These are phyloP conservation scores for Eledona agricola DNA, from an alignment of 2,888 invertebrate genomes.

Conservation along the genomic window DNA sequence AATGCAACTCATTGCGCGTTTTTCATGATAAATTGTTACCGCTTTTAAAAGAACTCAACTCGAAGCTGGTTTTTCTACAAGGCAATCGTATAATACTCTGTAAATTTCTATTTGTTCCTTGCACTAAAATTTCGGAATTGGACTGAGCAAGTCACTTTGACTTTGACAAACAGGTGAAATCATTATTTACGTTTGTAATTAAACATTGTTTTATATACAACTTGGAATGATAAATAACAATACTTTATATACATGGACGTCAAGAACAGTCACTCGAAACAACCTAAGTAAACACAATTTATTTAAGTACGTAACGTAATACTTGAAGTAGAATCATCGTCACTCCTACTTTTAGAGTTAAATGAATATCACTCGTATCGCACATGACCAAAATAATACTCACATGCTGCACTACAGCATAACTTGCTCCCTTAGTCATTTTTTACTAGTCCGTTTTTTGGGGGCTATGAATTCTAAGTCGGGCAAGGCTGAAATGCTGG, in stretches of 20 bases:
- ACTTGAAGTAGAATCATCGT: no score
- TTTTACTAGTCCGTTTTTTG: constrained; percentile 56
- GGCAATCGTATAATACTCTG: no score
- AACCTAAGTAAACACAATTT: constrained; percentile 22
- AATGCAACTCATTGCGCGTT: no score
- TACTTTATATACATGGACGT: constrained; percentile 39
- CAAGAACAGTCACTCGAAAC: constrained; percentile 19
- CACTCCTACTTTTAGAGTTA: constrained; percentile 20
- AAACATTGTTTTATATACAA: constrained; percentile 37
- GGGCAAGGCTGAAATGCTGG: constrained; percentile 65
- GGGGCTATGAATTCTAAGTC: constrained; percentile 67
- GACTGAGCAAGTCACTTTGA: no score
- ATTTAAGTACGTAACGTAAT: constrained; percentile 30
- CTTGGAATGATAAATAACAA: constrained; percentile 40
- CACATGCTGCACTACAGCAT: constrained; percentile 53
- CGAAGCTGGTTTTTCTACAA: no score
- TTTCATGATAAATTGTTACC: no score
- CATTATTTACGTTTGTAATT: no score
- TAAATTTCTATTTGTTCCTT: no score
- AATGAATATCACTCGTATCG: constrained; percentile 33
- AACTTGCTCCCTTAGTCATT: constrained; percentile 62
- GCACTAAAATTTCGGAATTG: no score
- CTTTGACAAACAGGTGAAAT: no score
- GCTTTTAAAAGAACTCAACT: no score
- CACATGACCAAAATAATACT: constrained; percentile 19